Conservation (phyloP, 2,888 invertebrate species). For the Spisula solida region DNA sequence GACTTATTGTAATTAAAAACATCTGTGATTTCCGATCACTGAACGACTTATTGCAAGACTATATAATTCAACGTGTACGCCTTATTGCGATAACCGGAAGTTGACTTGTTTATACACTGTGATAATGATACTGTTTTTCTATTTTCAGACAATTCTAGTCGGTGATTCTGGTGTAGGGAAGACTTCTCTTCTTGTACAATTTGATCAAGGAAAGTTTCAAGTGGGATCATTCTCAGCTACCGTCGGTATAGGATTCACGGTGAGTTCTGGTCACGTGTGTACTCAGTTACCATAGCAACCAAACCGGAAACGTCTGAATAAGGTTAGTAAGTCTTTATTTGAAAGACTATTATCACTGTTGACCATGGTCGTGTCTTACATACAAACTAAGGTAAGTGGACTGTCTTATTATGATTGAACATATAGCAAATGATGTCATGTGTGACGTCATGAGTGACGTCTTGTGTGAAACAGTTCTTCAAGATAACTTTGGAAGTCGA, state of each 20-base stretch:
- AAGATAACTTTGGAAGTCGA: background rate
- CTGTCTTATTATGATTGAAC: background rate
- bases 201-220: slow-evolving; percentile 97
- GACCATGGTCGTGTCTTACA: background rate
- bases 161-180: slow-evolving; percentile 98
- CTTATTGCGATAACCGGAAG: too few species aligned
- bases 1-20: too few species aligned
- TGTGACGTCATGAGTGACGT: too few species aligned
- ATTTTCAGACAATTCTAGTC: slow-evolving; percentile 94
- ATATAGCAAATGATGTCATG: too few species aligned
- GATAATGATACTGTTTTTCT: background rate
- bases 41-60: too few species aligned
- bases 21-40: too few species aligned
- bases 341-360: background rate
- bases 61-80: too few species aligned
- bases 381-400: background rate
- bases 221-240: slow-evolving; percentile 97
- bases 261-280: slow-evolving; percentile 89
- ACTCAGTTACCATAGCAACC: background rate
- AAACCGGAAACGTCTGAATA: background rate
- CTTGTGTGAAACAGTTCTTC: background rate
- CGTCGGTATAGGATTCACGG: slow-evolving; percentile 97
- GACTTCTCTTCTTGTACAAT: slow-evolving; percentile 96
- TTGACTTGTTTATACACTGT: too few species aligned
- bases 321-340: background rate